phyloP scores from a whole-genome alignment of 92 coral and sea anemone species.

The Actinernus sp. region DNA sequence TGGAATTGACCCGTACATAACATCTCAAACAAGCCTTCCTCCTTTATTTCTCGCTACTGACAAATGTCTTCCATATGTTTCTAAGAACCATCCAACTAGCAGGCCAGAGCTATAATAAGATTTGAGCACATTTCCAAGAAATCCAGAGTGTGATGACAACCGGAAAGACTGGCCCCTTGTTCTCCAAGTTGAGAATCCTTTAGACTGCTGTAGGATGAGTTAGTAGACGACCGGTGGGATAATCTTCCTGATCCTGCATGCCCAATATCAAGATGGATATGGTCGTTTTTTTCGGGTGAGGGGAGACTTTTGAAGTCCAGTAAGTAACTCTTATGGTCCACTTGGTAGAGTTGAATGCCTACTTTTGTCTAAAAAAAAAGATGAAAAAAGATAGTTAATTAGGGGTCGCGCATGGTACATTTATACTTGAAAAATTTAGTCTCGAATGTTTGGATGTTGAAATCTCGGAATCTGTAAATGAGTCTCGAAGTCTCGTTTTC shows the following conservation, averaged over 20 bases:
- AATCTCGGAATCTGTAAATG: too few species aligned
- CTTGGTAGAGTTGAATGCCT: conserved; percentile 94
- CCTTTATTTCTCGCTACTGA: too few species aligned
- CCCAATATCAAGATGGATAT: conserved; percentile 18
- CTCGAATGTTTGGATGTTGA: background rate
- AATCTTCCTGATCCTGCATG: conserved; percentile 63
- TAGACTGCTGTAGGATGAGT: conserved; percentile 93
- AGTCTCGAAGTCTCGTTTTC: too few species aligned
- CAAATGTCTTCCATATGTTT: too few species aligned
- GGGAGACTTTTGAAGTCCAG: conserved; percentile 95
- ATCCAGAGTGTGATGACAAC: conserved; percentile 91
- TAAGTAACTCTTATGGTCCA: conserved; percentile 93
- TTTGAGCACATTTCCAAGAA: conserved; percentile 98
- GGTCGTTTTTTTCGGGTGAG: conserved; percentile 43
- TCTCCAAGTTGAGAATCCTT: conserved; percentile 69
- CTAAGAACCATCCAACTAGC: conserved; percentile 32
- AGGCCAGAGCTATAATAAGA: conserved; percentile 92
- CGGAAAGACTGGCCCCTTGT: conserved; percentile 15
- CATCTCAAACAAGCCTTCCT: too few species aligned
- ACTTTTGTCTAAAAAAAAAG: conserved; percentile 78
- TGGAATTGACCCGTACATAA: too few species aligned
- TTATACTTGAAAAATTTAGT: background rate
- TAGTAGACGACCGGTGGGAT: conserved; percentile 84
- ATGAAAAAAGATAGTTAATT: too few species aligned
- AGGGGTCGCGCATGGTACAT: background rate